phyloP scores from a whole-genome alignment of 2,113 vertebrate genomes.

The Danio rerio region GRCz12tu NC_133186.1:19300501-19301000 shows the following conservation, averaged over 20 bases:
- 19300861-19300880: constrained; percentile 36
- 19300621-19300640: too few relatives aligned
- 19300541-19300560: too few relatives aligned
- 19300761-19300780: background rate
- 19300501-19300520: too few relatives aligned
- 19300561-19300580: too few relatives aligned
- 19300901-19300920: constrained; percentile 65
- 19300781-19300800: background rate
- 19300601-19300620: too few relatives aligned
- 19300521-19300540: too few relatives aligned
- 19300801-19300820: background rate
- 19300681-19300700: too few relatives aligned
- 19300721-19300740: background rate
- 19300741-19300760: background rate
- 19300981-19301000: constrained; percentile 69
- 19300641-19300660: too few relatives aligned
- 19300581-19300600: too few relatives aligned
- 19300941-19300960: constrained; percentile 65
- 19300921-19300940: constrained; percentile 68
- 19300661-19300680: too few relatives aligned
- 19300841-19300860: constrained; percentile 45
- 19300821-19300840: background rate
- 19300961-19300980: constrained; percentile 78
- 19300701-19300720: background rate
- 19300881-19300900: constrained; percentile 51